Evolutionary conservation across 2,888 invertebrate genomes (phyloP).

Genomic region (Octodonta nipae): DNA sequence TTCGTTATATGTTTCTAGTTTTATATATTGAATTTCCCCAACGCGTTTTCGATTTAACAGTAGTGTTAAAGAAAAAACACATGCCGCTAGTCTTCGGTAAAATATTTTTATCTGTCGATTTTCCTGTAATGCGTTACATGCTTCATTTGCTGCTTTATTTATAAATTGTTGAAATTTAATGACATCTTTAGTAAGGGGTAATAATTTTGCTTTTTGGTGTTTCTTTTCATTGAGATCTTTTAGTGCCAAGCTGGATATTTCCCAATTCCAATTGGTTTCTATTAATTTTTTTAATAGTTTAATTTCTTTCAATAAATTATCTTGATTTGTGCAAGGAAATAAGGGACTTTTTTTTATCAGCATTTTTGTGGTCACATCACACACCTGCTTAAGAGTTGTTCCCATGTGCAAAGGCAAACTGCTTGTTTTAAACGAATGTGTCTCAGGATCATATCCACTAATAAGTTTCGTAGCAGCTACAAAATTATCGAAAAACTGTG

Average conservation of each 20-base stretch:
- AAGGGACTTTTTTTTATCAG: conserved; percentile 9
- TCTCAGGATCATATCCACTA: conserved; percentile 8
- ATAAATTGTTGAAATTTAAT: conserved; percentile 7
- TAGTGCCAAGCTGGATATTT: conserved; percentile 5
- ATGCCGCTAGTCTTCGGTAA: conserved; percentile 11
- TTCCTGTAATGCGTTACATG: conserved; percentile 4
- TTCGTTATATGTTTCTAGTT: conserved; percentile 8
- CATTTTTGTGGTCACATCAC: conserved; percentile 9
- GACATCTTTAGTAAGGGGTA: conserved; percentile 5
- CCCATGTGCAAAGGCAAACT: conserved; percentile 13
- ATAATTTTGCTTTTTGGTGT: conserved; percentile 3
- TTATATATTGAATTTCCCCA: conserved; percentile 13
- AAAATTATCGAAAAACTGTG: conserved; percentile 13
- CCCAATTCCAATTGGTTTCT: conserved; percentile 7
- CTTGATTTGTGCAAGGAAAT: conserved; percentile 7
- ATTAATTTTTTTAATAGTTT: conserved; percentile 8
- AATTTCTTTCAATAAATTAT: conserved; percentile 7
- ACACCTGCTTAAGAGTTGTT: conserved; percentile 9
- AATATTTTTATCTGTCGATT: conserved; percentile 4
- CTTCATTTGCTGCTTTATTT: conserved; percentile 3
- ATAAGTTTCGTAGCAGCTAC: conserved; percentile 13
- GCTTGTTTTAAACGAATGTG: conserved; percentile 8
- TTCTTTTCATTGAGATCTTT: conserved; percentile 6
- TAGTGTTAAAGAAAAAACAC: conserved; percentile 9
- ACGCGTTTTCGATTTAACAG: conserved; percentile 13